A percentile compares a stretch with the other conserved stretches of the same genome.
Conservation (phyloP, 2,113 vertebrate species). For the Ondatra zibethicus region DNA sequence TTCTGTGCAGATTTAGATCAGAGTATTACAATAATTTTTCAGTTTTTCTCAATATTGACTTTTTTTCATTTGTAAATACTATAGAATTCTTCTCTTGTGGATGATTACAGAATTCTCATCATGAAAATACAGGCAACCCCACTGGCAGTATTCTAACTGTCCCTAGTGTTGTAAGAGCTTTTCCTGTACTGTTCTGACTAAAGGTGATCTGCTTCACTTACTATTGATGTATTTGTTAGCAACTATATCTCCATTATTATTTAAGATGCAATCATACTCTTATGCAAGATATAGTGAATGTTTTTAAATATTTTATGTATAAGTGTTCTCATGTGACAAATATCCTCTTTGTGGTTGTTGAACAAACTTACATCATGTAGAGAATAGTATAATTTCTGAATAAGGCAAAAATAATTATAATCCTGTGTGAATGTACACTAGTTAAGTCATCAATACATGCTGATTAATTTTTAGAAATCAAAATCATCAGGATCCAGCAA, state of each 20-base stretch:
- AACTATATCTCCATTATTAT: conserved; percentile 44
- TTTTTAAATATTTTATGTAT: conserved; percentile 22
- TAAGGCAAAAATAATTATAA: not conserved
- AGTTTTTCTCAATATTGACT: conserved; percentile 57
- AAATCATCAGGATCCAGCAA: too few species aligned
- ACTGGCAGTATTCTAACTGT: conserved; percentile 56
- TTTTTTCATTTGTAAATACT: conserved; percentile 54
- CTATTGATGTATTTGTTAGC: not conserved
- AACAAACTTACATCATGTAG: not conserved
- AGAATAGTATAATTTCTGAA: not conserved
- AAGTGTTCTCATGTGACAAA: not conserved
- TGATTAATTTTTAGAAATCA: conserved; percentile 30
- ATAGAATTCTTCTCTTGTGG: not conserved
- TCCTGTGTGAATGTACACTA: not conserved
- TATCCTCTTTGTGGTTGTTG: not conserved
- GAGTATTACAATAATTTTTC: conserved; percentile 67
- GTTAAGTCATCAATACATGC: conserved; percentile 3
- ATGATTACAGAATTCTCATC: not conserved
- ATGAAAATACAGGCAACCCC: conserved; percentile 70
- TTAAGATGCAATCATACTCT: conserved; percentile 61
- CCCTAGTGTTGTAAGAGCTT: conserved; percentile 59
- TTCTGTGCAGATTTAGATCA: conserved; percentile 76
- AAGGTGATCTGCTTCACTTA: conserved; percentile 20
- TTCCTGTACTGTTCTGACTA: conserved; percentile 37
- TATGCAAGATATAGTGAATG: not conserved